Conservation (phyloP, 2,888 invertebrate genomes). For the Drosophila nr. perissopoda region DNA sequence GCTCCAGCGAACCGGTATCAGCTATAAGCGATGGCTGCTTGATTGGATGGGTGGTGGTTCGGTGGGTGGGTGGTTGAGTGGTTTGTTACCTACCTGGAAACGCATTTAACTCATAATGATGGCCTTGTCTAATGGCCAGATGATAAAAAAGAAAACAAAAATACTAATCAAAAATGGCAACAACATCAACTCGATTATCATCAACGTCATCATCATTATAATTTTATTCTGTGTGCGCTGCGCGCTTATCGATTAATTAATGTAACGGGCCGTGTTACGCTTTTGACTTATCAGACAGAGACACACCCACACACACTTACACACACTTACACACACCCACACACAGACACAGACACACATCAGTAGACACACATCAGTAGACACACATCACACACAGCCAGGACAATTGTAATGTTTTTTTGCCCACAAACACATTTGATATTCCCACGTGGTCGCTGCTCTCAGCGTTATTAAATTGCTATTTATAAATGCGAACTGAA, state of each 20-base stretch:
- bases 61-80: conserved; percentile 6
- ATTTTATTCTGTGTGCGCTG: conserved; percentile 9
- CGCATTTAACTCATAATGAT: conserved; percentile 44
- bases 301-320: conserved; percentile 24
- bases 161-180: conserved; percentile 60
- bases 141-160: conserved; percentile 47
- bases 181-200: conserved; percentile 32
- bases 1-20: background rate
- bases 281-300: conserved; percentile 60
- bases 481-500: conserved; percentile 62
- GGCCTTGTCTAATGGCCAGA: conserved; percentile 65
- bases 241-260: conserved; percentile 76
- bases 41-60: conserved; percentile 3
- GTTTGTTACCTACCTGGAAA: conserved; percentile 15
- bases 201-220: conserved; percentile 52
- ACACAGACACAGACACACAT: background rate
- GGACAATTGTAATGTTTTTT: conserved; percentile 38
- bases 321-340: background rate
- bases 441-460: conserved; percentile 73
- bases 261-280: conserved; percentile 75
- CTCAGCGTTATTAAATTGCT: conserved; percentile 76
- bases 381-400: conserved; percentile 18
- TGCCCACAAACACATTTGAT: conserved; percentile 58
- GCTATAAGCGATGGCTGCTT: conserved; percentile 28
- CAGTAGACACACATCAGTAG: conserved; percentile 11